Conservation (phyloP, 53 echinoderm and acorn worm species). For the Arbacia lixula region DNA sequence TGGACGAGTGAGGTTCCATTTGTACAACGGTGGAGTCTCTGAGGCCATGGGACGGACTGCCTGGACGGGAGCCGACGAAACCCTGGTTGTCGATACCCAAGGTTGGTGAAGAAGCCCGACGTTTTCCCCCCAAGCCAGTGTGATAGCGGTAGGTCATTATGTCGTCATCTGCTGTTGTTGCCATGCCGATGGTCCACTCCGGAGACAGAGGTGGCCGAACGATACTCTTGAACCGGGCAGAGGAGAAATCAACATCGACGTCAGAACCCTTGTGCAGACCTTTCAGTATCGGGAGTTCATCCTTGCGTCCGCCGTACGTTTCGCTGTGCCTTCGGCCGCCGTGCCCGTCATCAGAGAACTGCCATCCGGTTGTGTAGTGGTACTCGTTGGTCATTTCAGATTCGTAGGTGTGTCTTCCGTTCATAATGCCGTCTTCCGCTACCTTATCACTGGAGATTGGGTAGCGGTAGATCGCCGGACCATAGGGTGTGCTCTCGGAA, state of each 20-base stretch:
- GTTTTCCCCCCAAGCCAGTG: slow-evolving; percentile 35
- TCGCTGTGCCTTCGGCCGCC: slow-evolving; percentile 22
- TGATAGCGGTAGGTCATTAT: slow-evolving; percentile 45
- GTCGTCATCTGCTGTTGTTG: slow-evolving; percentile 42
- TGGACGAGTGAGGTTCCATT: slow-evolving; percentile 38
- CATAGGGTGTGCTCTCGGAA: slow-evolving; percentile 60
- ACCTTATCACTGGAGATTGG: slow-evolving; percentile 69
- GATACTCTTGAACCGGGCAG: slow-evolving; percentile 69
- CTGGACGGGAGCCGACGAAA: slow-evolving; percentile 18
- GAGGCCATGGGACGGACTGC: slow-evolving; percentile 4
- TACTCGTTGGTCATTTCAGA: slow-evolving; percentile 63
- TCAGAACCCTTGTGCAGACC: slow-evolving; percentile 38
- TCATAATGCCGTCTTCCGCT: slow-evolving; percentile 60
- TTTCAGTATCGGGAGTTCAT: slow-evolving; percentile 33
- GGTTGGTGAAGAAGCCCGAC: slow-evolving; percentile 41
- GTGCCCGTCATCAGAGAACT: slow-evolving; percentile 35
- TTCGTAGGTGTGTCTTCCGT: slow-evolving; percentile 62
- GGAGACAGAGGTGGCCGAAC: slow-evolving; percentile 46
- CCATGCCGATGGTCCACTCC: slow-evolving; percentile 60
- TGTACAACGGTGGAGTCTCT: slow-evolving; percentile 47
- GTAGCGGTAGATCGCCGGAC: slow-evolving; percentile 68
- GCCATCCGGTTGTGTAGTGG: slow-evolving; percentile 57
- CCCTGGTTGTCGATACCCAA: slow-evolving; percentile 44
- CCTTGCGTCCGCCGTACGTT: background rate
- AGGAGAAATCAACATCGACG: slow-evolving; percentile 61